These are phyloP conservation scores for Gallinago stenura DNA, from an alignment of 2,797 vertebrate species.

Conservation along the genomic window DNA sequence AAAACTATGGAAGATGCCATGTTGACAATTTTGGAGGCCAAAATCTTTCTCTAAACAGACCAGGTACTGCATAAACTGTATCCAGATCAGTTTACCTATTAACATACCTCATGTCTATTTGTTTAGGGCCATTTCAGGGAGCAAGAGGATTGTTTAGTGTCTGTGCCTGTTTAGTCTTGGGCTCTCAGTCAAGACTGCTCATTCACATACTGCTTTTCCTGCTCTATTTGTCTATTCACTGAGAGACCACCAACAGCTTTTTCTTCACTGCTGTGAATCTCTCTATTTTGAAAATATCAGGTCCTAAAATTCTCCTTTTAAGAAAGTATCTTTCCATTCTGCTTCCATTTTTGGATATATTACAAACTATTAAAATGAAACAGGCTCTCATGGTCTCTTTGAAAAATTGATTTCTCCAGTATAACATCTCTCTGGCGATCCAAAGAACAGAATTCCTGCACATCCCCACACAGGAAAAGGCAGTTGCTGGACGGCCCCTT, in stretches of 20 bases:
- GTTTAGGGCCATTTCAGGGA: neutral
- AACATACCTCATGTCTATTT: neutral
- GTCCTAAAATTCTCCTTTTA: neutral
- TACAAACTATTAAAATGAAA: neutral
- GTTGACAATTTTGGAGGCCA: neutral
- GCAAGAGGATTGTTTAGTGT: neutral
- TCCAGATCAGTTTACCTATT: conserved; percentile 17
- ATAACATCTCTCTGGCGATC: neutral
- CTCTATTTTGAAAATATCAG: neutral
- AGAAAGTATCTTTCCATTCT: neutral
- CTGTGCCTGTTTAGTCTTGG: neutral
- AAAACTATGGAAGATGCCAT: neutral
- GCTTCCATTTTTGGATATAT: neutral
- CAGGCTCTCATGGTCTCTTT: neutral
- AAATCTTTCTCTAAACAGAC: neutral
- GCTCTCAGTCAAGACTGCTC: conserved; percentile 1
- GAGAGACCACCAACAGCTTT: conserved; percentile 44
- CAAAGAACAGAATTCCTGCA: neutral
- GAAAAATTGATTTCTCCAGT: neutral
- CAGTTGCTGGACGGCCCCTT: neutral
- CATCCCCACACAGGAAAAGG: neutral
- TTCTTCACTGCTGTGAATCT: neutral
- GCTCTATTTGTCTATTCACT: conserved; percentile 17
- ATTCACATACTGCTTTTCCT: neutral
- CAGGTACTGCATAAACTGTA: neutral